A percentile compares a stretch with the other conserved stretches of the same genome.
phyloP scores from a whole-genome alignment of 2,797 vertebrate species.

The Anguilla megastoma region DNA sequence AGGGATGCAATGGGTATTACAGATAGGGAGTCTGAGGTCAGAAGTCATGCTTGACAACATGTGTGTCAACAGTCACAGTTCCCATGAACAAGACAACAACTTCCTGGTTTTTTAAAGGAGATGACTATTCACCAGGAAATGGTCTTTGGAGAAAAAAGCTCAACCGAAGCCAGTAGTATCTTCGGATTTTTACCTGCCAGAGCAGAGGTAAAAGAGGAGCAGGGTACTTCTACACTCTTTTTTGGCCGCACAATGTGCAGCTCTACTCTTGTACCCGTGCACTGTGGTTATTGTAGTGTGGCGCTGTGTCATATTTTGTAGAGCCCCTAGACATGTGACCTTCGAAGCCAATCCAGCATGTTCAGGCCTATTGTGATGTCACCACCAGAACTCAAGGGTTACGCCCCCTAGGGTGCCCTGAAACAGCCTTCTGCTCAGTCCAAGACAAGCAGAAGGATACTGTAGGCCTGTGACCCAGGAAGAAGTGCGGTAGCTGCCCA shows the following conservation, averaged over 20 bases:
- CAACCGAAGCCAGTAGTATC: neutral
- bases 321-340: neutral
- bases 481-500: conserved; percentile 85
- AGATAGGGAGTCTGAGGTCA: too few species aligned
- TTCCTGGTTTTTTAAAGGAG: too few species aligned
- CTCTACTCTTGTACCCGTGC: neutral
- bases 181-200: neutral
- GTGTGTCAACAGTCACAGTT: too few species aligned
- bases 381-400: neutral
- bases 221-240: neutral
- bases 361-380: neutral
- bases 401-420: neutral
- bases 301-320: neutral
- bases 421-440: neutral
- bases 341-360: neutral
- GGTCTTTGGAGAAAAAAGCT: neutral
- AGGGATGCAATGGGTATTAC: too few species aligned
- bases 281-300: neutral
- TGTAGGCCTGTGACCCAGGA: conserved; percentile 91
- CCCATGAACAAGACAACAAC: too few species aligned
- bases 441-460: conserved; percentile 81
- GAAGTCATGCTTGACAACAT: too few species aligned
- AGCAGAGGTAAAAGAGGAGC: too few species aligned
- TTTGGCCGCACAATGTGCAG: neutral
- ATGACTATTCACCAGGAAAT: too few species aligned